A percentile compares a stretch with the other conserved stretches of the same genome.
Conservation (phyloP, 2,113 vertebrate species). For the Anser cygnoides region DNA sequence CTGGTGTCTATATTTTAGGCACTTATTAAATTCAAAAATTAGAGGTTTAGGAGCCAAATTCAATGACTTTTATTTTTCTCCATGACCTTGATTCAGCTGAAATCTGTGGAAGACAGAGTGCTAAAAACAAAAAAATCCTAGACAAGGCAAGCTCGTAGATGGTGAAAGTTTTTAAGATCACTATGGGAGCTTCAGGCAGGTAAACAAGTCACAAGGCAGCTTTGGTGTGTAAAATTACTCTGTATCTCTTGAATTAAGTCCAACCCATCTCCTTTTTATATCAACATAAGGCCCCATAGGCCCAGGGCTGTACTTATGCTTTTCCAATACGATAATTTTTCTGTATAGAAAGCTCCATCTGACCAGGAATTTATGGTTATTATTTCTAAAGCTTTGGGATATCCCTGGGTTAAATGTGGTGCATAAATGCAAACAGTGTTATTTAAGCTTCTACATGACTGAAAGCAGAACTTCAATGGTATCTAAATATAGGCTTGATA, state of each 20-base stretch:
- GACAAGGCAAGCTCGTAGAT: neutral
- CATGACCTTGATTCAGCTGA: neutral
- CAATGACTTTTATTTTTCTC: neutral
- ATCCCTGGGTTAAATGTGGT: neutral
- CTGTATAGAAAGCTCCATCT: neutral
- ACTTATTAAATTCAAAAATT: neutral
- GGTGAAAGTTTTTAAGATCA: neutral
- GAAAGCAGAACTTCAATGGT: neutral
- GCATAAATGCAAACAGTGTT: neutral
- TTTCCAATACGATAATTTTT: conserved; percentile 7
- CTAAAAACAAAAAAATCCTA: neutral
- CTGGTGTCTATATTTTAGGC: neutral
- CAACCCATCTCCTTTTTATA: conserved; percentile 45
- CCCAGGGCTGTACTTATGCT: conserved; percentile 35
- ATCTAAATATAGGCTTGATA: neutral
- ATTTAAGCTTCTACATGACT: neutral
- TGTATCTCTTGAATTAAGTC: conserved; percentile 46
- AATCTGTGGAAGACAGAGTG: neutral
- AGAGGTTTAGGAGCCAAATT: neutral
- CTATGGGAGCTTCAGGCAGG: conserved; percentile 39
- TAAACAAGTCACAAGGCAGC: conserved; percentile 33
- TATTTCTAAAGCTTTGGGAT: neutral
- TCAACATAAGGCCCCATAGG: conserved; percentile 15
- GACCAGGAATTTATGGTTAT: neutral
- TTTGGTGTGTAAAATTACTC: conserved; percentile 47